Conservation (phyloP, 2,888 invertebrate genomes). For the Parnassius mnemosyne region DNA sequence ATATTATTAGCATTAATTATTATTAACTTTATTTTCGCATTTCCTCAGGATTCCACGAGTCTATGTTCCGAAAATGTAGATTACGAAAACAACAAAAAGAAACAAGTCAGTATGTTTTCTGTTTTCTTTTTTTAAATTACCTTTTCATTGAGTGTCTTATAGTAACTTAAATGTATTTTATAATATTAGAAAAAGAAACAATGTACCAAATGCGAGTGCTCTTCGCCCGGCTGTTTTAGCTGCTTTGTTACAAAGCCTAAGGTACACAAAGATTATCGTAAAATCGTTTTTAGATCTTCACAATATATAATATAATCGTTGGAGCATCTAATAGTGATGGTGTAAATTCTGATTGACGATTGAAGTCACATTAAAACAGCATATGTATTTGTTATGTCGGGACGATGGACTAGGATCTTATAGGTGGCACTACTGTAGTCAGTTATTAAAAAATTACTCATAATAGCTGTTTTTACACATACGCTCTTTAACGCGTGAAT, state of each 20-base stretch:
- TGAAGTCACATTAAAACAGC: too few relatives aligned
- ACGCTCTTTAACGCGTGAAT: too few relatives aligned
- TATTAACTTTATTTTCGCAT: conserved; percentile 7
- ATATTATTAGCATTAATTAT: too few relatives aligned
- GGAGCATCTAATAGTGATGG: too few relatives aligned
- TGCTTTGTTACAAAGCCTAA: conserved; percentile 44
- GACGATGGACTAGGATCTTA: too few relatives aligned
- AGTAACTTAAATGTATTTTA: not conserved
- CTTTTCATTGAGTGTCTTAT: not conserved
- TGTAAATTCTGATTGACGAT: too few relatives aligned
- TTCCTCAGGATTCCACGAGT: conserved; percentile 3
- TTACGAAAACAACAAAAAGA: conserved; percentile 11
- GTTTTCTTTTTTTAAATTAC: not conserved
- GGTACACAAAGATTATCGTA: conserved; percentile 28
- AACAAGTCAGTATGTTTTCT: conserved; percentile 13
- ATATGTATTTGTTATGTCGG: too few relatives aligned
- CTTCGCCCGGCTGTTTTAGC: conserved; percentile 37
- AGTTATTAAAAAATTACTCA: too few relatives aligned
- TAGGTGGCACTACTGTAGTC: too few relatives aligned
- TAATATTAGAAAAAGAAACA: conserved; percentile 35
- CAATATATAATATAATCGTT: too few relatives aligned
- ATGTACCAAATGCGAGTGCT: conserved; percentile 40
- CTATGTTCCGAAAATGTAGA: conserved; percentile 6
- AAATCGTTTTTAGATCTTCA: too few relatives aligned
- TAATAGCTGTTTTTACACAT: too few relatives aligned